Evolutionary conservation across 2,113 vertebrate genomes (phyloP), one percentile per base, ranked within the genome.

Genomic region (Thunnus thynnus): DNA sequence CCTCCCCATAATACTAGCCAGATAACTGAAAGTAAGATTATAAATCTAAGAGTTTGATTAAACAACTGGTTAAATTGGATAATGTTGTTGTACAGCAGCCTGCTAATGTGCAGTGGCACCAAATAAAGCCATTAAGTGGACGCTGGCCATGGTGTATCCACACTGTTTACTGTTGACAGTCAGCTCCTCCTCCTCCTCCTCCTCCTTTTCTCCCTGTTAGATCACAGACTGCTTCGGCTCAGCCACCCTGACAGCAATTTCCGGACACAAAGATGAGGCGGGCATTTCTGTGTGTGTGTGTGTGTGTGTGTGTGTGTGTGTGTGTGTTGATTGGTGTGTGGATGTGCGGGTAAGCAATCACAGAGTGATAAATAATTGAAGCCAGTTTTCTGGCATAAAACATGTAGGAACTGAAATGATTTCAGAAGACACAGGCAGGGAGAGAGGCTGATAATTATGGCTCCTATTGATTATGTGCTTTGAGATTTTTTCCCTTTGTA

Each of bases 381-480:
- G 51, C 18, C 46, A 36, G 56, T 83, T 85, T 76, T 84, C 72
- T 36, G 72, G 63, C 58, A n/a, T 30, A 72, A 84, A 78, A 76
- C 57, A 65, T 18, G 69, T 8, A 25, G 80, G 50, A 63, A 79
- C 41, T 79, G 27, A 54, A 62, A 68, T 70, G 25, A 63, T 68
- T 80, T 62, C 1, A 41, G 66, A 70, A 72, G 63, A 76, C 22
- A 46, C 14, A 71, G 80, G 78, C 20, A 41, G 36, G 2, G 51
- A 72, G 69, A 77, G 70, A 44, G 71, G 73, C 75, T 61, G 85
- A 86, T 86, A 75, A 91, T 86, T 76, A 83, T 0, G 17, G 48
- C 62, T 88, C 58, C 9, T 75, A 90, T 89, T 84, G 92, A 90
- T 92, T 84, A 67, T 78, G 72, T 54, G 52, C 84, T 86, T 85